phyloP scores from a whole-genome alignment of 2,797 vertebrate genomes.

The Percopsis omiscomaycus region DNA sequence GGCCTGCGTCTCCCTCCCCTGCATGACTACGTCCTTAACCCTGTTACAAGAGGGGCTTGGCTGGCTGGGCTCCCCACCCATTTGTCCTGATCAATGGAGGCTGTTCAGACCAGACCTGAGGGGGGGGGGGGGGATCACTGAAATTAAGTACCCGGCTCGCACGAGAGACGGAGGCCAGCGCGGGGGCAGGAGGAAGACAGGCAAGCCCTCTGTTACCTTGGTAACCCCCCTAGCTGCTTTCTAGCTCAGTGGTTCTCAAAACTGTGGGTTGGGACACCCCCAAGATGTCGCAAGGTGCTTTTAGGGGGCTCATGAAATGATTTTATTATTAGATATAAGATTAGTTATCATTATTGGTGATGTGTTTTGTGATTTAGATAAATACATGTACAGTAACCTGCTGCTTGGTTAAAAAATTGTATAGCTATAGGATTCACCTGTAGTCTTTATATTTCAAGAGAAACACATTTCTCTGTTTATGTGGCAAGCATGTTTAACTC shows the following conservation, averaged over 20 bases:
- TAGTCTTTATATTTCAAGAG: no score
- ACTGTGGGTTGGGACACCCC: not conserved
- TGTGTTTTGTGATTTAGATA: not conserved
- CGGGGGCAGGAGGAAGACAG: constrained; percentile 40
- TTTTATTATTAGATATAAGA: not conserved
- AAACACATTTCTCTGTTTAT: no score
- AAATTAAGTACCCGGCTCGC: constrained; percentile 78
- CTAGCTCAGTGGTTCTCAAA: constrained; percentile 17
- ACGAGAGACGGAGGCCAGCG: constrained; percentile 52
- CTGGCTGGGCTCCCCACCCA: constrained; percentile 61
- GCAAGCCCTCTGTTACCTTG: constrained; percentile 59
- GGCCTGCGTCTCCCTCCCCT: constrained; percentile 48
- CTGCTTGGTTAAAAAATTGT: not conserved
- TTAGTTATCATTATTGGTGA: not conserved
- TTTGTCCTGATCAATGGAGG: constrained; percentile 82
- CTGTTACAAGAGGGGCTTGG: constrained; percentile 68
- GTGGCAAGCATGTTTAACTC: no score
- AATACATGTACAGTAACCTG: not conserved
- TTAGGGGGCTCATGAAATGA: not conserved
- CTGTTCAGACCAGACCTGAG: constrained; percentile 75
- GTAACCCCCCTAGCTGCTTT: constrained; percentile 40
- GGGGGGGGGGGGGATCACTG: constrained; percentile 58
- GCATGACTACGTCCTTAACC: constrained; percentile 73
- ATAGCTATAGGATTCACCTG: no score
- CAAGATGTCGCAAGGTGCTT: not conserved